Percentiles rank a stretch among this genome's conserved stretches.
These are phyloP conservation scores for Enteromius argenteus DNA, from an alignment of 2,797 vertebrate species.

Conservation along the genomic window DNA sequence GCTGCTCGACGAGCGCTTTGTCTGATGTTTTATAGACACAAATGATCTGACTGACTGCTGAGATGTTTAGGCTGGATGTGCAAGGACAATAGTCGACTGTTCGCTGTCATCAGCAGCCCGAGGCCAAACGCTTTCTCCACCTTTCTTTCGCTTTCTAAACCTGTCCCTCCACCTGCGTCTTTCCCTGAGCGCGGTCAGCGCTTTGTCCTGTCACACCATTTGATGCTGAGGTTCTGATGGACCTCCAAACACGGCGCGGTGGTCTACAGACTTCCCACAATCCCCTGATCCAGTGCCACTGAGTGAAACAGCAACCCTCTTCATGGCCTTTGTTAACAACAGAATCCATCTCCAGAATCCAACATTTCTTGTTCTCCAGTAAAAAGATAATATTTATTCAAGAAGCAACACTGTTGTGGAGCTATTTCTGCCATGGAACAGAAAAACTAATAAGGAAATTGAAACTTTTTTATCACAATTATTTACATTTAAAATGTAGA, in stretches of 20 bases:
- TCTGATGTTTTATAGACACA: constrained; percentile 54
- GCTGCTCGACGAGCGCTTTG: constrained; percentile 47
- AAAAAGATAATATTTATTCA: not conserved
- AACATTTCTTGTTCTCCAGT: not conserved
- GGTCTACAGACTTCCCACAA: not conserved
- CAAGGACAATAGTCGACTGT: constrained; percentile 19
- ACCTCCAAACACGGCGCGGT: not conserved
- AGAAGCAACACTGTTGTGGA: not conserved
- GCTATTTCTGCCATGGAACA: not conserved
- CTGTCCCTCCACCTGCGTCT: not conserved
- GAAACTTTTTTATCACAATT: not conserved
- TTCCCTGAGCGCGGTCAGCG: not conserved
- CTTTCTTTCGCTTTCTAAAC: not conserved
- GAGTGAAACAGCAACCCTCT: too few species aligned
- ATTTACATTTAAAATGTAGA: not conserved
- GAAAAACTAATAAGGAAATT: not conserved
- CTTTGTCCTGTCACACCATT: not conserved
- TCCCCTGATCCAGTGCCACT: not conserved
- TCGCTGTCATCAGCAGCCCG: constrained; percentile 6
- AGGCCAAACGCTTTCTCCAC: not conserved
- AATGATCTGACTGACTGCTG: constrained; percentile 31
- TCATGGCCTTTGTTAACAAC: too few species aligned
- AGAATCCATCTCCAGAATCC: too few species aligned
- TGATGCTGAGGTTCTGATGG: not conserved
- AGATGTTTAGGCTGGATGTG: constrained; percentile 6